Evolutionary conservation across 2,797 vertebrate genomes (phyloP), one percentile per base, ranked within the genome.

Genomic region (Meriones psammophilus): DNA sequence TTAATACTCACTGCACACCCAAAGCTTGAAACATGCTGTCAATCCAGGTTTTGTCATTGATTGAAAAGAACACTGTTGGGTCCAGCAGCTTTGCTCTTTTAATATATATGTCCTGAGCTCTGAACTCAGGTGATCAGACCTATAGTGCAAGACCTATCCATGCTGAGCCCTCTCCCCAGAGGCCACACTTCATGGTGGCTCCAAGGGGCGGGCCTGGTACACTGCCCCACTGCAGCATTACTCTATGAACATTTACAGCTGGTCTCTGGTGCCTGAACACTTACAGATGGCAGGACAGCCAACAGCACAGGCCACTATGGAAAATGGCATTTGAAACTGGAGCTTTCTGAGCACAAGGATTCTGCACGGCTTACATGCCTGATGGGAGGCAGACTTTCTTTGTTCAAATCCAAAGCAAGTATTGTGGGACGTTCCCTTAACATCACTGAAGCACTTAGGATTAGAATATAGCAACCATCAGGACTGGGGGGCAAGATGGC

Each of bases 381-480:
- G 69, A 81, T 42, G 20, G 78, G 88, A 92, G 79, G 22, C 74
- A 94, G 33, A 54, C 14, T 7, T 56, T 62, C 58, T 89, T 68
- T 80, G 86, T 76, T 94, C 79, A 83, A 91, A 96, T 50, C n/a
- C 58, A 68, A 60, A 90, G 3, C 39, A 71, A 73, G 9, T 58
- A 36, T 89, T 54, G 8, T 1, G 22, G 13, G 60, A 85, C 79
- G 78, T 68, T 30, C 66, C 54, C 33, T 50, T 68, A 88, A 77
- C 17, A 66, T 36, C 3, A 24, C 0, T 2, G 14, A 92, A 79
- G 73, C 3, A 14, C 17, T n/a, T 33, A 20, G 33, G 39, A 36
- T 54, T 3, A 81, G 68, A 50, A 46, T 2, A 20, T 0, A 79
- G 78, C 28, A 18, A 10, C 28, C 28, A 54, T 4, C 30, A 5